Percentiles rank a stretch among this genome's conserved stretches.
Evolutionary conservation across 2,797 vertebrate species (phyloP).

Genomic region (Distichodus sexfasciatus): DNA sequence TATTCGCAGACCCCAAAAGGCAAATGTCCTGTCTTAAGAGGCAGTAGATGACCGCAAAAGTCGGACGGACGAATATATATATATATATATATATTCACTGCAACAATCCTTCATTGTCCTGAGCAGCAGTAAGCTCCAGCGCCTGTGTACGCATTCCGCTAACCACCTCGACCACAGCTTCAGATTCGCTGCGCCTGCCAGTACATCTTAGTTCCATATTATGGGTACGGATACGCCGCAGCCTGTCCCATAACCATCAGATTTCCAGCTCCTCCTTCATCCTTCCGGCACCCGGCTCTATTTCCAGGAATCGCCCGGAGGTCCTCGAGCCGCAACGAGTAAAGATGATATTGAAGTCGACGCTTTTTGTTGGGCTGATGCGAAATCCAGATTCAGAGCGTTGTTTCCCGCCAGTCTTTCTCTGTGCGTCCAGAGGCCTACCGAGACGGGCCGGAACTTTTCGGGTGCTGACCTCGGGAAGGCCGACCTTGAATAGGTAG

Average conservation of each 20-base stretch:
- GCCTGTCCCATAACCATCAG: slow-evolving; percentile 83
- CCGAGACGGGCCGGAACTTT: slow-evolving; percentile 72
- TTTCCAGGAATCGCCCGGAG: too few relatives aligned
- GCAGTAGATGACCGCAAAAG: too few relatives aligned
- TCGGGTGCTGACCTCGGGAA: slow-evolving; percentile 81
- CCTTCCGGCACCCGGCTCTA: slow-evolving; percentile 7
- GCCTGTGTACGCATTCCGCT: neutral
- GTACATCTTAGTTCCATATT: slow-evolving; percentile 84
- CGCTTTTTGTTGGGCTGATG: slow-evolving; percentile 66
- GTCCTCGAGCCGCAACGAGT: too few relatives aligned
- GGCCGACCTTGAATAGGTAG: slow-evolving; percentile 86
- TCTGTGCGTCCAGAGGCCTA: slow-evolving; percentile 71
- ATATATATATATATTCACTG: neutral
- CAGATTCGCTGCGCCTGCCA: slow-evolving; percentile 67
- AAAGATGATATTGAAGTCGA: too few relatives aligned
- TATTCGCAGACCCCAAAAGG: too few relatives aligned
- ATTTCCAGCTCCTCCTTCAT: slow-evolving; percentile 54
- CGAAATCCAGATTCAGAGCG: slow-evolving; percentile 70
- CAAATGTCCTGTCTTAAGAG: too few relatives aligned
- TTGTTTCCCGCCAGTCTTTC: slow-evolving; percentile 59
- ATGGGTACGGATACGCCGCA: slow-evolving; percentile 88
- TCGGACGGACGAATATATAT: neutral
- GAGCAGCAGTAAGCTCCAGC: neutral
- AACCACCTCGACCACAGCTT: slow-evolving; percentile 11
- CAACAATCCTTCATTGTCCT: neutral